These are phyloP conservation scores for Diarsia rubi DNA, from an alignment of 2,888 invertebrate genomes.

Conservation along the genomic window DNA sequence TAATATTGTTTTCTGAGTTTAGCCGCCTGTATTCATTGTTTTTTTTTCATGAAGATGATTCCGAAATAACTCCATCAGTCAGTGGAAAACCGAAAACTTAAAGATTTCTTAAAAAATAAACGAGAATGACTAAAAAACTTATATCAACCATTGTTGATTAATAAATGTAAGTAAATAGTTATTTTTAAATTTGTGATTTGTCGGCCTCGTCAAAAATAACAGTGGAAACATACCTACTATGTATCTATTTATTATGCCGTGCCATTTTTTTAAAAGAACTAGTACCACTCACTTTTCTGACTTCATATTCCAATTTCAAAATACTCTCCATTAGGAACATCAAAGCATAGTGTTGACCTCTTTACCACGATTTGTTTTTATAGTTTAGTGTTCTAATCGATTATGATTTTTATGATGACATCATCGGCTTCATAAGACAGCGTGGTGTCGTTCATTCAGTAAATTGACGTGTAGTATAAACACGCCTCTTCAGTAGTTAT, in stretches of 20 bases:
- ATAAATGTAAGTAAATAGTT: neutral
- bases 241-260: neutral
- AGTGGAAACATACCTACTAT: neutral
- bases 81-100: neutral
- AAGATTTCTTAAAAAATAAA: neutral
- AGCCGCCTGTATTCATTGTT: neutral
- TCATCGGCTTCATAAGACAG: conserved; percentile 61
- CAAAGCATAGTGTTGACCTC: conserved; percentile 41
- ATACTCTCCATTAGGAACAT: conserved; percentile 39
- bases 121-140: neutral
- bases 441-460: conserved; percentile 65
- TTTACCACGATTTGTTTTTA: conserved; percentile 30
- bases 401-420: conserved; percentile 59
- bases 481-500: conserved; percentile 64
- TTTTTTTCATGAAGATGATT: neutral
- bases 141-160: neutral
- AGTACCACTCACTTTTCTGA: conserved; percentile 12
- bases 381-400: conserved; percentile 44
- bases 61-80: conserved; percentile 3
- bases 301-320: conserved; percentile 42
- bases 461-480: conserved; percentile 74
- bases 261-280: neutral
- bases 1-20: conserved; percentile 2
- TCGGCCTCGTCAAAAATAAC: neutral
- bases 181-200: neutral